These are phyloP conservation scores for Drosophila virilis DNA, from an alignment of 1,140 invertebrate genomes.

Conservation along the genomic window DNA sequence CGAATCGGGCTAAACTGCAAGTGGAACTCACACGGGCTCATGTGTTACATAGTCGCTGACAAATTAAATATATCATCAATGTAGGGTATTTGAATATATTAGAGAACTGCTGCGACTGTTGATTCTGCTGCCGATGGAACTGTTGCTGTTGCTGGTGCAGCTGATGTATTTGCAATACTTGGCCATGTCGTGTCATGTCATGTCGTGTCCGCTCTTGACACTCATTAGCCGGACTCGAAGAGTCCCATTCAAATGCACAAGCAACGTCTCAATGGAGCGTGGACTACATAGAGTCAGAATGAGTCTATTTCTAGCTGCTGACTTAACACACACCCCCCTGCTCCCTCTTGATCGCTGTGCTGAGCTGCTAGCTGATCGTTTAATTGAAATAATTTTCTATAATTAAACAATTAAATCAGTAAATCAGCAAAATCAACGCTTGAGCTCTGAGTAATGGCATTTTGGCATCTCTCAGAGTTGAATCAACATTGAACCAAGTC, in stretches of 20 bases:
- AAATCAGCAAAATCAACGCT: conserved; percentile 33
- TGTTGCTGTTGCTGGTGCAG: not conserved
- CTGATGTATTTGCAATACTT: conserved; percentile 26
- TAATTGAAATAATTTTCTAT: conserved; percentile 57
- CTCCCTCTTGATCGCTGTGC: too few relatives aligned
- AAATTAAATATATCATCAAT: not conserved
- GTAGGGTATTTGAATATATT: not conserved
- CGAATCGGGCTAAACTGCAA: too few relatives aligned
- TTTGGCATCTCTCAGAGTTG: conserved; percentile 19
- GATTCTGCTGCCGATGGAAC: not conserved
- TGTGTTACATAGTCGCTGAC: not conserved
- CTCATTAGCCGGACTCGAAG: conserved; percentile 33
- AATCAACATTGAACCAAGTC: conserved; percentile 25
- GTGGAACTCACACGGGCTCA: too few relatives aligned
- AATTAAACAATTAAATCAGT: conserved; percentile 63
- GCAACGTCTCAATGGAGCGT: conserved; percentile 10
- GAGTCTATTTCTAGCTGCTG: conserved; percentile 1
- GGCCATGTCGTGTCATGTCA: conserved; percentile 39
- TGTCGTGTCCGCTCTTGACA: conserved; percentile 42
- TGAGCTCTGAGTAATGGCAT: conserved; percentile 28
- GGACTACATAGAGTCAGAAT: conserved; percentile 30
- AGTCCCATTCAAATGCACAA: conserved; percentile 2
- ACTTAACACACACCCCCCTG: not conserved
- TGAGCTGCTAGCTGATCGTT: conserved; percentile 9
- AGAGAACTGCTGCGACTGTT: conserved; percentile 3